These are phyloP conservation scores for Athrips mouffetella DNA, from an alignment of 2,888 invertebrate genomes.

Conservation along the genomic window DNA sequence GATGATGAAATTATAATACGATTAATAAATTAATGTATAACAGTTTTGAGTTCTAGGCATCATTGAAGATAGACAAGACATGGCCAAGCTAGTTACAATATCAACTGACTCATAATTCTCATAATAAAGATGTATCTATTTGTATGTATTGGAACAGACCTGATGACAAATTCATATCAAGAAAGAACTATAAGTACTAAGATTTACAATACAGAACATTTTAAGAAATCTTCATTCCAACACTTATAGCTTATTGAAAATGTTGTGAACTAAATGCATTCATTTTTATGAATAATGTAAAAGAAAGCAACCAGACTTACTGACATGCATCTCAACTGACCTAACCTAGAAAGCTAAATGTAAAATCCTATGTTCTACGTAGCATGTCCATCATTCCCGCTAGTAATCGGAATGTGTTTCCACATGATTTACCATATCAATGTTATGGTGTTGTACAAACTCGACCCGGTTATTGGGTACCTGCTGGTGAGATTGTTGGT, in stretches of 20 bases:
- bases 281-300: background rate
- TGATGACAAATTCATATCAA: no score
- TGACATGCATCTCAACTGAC: conserved; percentile 4
- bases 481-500: conserved; percentile 67
- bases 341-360: conserved; percentile 6
- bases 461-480: conserved; percentile 77
- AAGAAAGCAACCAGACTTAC: background rate
- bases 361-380: conserved; percentile 39
- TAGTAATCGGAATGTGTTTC: conserved; percentile 60
- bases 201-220: no score
- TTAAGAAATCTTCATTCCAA: no score
- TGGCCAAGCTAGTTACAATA: no score
- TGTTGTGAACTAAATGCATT: background rate
- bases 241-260: no score
- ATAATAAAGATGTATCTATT: no score
- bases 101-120: no score
- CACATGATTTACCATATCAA: conserved; percentile 76
- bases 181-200: no score
- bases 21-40: background rate
- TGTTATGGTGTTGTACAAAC: conserved; percentile 77
- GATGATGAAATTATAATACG: background rate
- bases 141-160: no score
- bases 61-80: background rate
- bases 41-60: background rate
- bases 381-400: conserved; percentile 62